These are phyloP conservation scores for Neoitamus cyanurus DNA, from an alignment of 2,888 invertebrate genomes.

Conservation along the genomic window DNA sequence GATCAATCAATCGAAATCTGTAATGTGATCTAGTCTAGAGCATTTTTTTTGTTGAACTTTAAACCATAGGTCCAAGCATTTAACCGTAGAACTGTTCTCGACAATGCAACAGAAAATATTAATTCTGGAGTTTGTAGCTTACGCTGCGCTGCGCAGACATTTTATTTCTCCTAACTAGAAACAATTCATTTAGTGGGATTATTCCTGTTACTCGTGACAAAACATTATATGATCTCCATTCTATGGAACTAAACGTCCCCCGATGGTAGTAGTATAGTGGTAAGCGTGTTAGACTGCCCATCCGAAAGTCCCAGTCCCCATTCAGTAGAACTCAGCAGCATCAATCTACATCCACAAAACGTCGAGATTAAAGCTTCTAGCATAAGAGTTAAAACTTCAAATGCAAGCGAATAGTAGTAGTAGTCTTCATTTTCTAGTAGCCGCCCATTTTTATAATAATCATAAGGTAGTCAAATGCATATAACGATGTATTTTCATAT, in stretches of 20 bases:
- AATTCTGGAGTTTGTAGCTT: no score
- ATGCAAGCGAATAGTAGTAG: not conserved
- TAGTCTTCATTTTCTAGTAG: not conserved
- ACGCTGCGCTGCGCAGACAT: no score
- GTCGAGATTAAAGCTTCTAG: not conserved
- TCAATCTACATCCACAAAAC: not conserved
- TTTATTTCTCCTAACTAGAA: no score
- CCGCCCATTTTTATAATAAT: slow-evolving; percentile 4
- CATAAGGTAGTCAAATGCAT: not conserved
- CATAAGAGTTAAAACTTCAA: not conserved
- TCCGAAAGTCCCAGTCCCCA: no score
- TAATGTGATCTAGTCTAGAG: not conserved
- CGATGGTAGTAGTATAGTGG: no score
- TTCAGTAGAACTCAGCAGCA: not conserved
- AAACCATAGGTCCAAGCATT: not conserved
- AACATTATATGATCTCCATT: no score
- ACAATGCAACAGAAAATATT: not conserved
- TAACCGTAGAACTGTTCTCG: not conserved
- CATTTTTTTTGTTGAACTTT: not conserved
- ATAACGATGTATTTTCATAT: not conserved
- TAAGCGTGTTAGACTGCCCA: no score
- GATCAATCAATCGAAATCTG: not conserved
- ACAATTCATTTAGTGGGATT: no score
- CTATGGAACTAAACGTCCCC: no score
- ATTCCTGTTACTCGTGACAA: no score